These are phyloP conservation scores for Lasius fuliginosus DNA, from an alignment of 2,888 invertebrate genomes.

Conservation along the genomic window DNA sequence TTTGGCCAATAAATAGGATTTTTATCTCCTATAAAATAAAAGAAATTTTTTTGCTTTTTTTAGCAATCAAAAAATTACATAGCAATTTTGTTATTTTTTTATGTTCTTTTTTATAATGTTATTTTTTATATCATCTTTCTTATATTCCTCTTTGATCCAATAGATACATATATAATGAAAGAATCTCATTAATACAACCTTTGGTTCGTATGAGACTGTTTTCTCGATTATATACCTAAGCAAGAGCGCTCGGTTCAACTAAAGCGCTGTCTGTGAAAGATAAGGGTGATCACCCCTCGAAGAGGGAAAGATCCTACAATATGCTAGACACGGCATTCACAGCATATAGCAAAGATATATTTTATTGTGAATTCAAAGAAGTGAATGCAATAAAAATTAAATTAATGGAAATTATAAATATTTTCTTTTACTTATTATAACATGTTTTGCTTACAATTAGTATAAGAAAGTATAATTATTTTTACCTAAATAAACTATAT, in stretches of 20 bases:
- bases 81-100: background rate
- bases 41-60: background rate
- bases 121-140: background rate
- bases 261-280: constrained; percentile 82
- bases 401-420: background rate
- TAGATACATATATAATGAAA: background rate
- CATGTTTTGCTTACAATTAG: too few species aligned
- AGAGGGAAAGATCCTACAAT: constrained; percentile 76
- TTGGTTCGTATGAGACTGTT: constrained; percentile 63
- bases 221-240: constrained; percentile 65
- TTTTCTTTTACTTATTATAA: background rate
- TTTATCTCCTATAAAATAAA: background rate
- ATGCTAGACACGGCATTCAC: constrained; percentile 72
- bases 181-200: constrained; percentile 73
- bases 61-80: background rate
- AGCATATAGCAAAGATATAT: constrained; percentile 7
- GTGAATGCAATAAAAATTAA: background rate
- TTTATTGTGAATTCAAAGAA: background rate
- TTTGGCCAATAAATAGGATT: background rate
- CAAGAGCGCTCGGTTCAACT: constrained; percentile 75
- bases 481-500: too few species aligned
- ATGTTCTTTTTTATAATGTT: background rate
- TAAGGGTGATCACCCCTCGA: constrained; percentile 79
- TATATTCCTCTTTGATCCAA: constrained; percentile 3
- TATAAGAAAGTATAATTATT: too few species aligned